phyloP scores from a whole-genome alignment of 2,888 invertebrate genomes.

The Campoplex nolae region DNA sequence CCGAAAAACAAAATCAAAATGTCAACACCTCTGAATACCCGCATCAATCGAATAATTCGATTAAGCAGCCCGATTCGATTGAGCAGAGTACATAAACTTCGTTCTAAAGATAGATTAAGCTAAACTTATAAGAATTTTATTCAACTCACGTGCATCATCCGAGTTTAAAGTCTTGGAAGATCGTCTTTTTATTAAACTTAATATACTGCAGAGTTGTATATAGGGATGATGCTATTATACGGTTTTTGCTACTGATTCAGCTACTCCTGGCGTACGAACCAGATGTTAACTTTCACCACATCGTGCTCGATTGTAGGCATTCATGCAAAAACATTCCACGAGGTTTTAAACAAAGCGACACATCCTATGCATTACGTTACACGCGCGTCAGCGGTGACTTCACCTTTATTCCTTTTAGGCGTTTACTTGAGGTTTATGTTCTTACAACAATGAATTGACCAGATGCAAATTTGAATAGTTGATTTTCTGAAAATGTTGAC shows the following conservation, averaged over 20 bases:
- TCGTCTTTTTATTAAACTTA: background rate
- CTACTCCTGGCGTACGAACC: slow-evolving; percentile 45
- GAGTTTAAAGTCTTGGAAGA: too few species aligned
- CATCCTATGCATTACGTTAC: slow-evolving; percentile 53
- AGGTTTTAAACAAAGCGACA: slow-evolving; percentile 52
- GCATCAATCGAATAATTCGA: background rate
- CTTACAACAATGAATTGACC: slow-evolving; percentile 33
- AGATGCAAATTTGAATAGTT: slow-evolving; percentile 3
- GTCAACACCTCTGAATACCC: background rate
- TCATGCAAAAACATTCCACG: slow-evolving; percentile 68
- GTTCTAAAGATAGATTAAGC: background rate
- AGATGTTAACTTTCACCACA: slow-evolving; percentile 79
- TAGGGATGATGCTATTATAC: background rate
- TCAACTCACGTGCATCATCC: too few species aligned
- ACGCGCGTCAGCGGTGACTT: slow-evolving; percentile 14
- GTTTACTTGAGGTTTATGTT: slow-evolving; percentile 7
- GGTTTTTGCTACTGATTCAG: slow-evolving; percentile 39
- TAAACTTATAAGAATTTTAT: background rate
- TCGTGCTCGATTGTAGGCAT: slow-evolving; percentile 39
- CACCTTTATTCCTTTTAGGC: slow-evolving; percentile 1
- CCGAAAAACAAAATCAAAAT: background rate
- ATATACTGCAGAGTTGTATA: background rate
- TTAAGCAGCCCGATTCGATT: background rate
- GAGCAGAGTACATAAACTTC: background rate
- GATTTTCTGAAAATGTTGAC: background rate